Conservation (phyloP, 2,888 invertebrate genomes). For the Autographa pulchrina region DNA sequence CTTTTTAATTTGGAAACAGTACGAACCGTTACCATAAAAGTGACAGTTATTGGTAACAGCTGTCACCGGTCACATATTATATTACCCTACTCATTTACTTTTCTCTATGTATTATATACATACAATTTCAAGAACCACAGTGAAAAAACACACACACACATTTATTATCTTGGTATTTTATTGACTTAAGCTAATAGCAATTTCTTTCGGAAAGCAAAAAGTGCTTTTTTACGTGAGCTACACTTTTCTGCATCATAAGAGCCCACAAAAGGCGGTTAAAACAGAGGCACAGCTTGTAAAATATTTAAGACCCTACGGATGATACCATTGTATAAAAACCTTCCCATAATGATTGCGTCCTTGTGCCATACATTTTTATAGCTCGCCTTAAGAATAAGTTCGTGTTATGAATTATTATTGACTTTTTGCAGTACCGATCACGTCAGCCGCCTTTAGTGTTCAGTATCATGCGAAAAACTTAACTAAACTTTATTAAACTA, state of each 20-base stretch:
- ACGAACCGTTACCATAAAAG: too few species aligned
- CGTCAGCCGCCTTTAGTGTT: conserved; percentile 9
- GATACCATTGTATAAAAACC: conserved; percentile 21
- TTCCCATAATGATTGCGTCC: conserved; percentile 30
- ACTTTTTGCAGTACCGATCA: conserved; percentile 27
- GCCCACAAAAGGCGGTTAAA: not conserved
- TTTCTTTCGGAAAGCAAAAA: not conserved
- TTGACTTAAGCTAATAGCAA: too few species aligned
- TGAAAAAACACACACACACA: too few species aligned
- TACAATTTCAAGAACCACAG: too few species aligned
- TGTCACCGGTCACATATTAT: too few species aligned
- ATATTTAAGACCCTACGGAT: conserved; percentile 3
- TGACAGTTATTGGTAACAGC: too few species aligned
- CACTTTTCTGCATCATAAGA: not conserved
- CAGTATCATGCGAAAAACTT: not conserved
- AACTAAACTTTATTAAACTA: not conserved
- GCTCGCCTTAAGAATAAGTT: conserved; percentile 39
- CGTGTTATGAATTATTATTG: conserved; percentile 50
- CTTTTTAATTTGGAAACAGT: too few species aligned
- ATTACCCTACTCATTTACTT: too few species aligned
- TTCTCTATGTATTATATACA: too few species aligned
- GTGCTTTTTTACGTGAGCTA: too few species aligned
- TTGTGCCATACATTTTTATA: conserved; percentile 45
- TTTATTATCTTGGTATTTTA: too few species aligned
- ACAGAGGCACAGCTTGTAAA: too few species aligned